Evolutionary conservation across 2,888 invertebrate genomes (phyloP).

Genomic region (Dromius quadrimaculatus): DNA sequence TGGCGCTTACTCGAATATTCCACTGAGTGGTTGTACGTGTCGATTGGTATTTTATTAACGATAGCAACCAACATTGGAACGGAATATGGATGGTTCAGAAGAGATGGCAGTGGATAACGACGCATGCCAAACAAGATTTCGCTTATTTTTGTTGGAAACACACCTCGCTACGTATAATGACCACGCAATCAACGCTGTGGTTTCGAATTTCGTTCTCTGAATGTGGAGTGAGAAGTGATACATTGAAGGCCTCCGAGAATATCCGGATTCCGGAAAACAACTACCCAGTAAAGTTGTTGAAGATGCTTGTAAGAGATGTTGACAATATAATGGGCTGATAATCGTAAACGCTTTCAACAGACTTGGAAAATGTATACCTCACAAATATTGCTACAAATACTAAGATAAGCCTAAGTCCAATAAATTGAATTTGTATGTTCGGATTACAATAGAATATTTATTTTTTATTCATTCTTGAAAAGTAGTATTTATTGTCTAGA

Average conservation of each 20-base stretch:
- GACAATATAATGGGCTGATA: conserved; percentile 28
- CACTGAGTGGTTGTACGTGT: conserved; percentile 51
- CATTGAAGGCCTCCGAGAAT: background rate
- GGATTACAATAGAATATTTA: no score
- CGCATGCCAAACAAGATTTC: conserved; percentile 52
- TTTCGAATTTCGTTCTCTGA: conserved; percentile 39
- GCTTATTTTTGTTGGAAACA: conserved; percentile 46
- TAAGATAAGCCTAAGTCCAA: no score
- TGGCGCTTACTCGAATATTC: background rate
- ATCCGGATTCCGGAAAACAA: conserved; percentile 42
- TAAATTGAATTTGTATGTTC: no score
- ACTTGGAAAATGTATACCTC: no score
- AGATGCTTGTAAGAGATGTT: conserved; percentile 2
- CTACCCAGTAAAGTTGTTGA: background rate
- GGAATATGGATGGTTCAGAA: conserved; percentile 58
- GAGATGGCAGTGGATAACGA: conserved; percentile 51
- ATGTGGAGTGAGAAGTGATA: conserved; percentile 12
- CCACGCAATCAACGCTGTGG: conserved; percentile 44
- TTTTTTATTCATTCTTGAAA: no score
- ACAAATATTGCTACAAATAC: no score
- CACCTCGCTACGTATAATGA: conserved; percentile 46
- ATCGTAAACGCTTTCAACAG: background rate
- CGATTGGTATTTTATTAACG: conserved; percentile 66
- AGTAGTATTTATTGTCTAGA: no score
- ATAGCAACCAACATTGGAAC: conserved; percentile 59